Percentiles rank a stretch among this genome's conserved stretches.
These are phyloP conservation scores for Andrena marginata DNA, from an alignment of 2,888 invertebrate species.

Conservation along the genomic window DNA sequence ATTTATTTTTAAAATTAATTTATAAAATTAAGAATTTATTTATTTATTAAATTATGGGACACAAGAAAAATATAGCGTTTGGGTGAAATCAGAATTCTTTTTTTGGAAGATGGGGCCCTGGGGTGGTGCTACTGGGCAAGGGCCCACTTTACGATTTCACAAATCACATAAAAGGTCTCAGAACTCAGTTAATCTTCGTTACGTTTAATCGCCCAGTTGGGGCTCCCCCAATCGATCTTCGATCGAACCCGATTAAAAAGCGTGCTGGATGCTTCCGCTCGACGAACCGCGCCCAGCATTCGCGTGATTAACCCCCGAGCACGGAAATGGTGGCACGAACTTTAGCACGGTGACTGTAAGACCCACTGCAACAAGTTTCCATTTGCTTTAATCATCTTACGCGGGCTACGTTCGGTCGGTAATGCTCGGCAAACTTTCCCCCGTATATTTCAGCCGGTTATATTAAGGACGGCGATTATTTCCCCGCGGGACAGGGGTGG, in stretches of 20 bases:
- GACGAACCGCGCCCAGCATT: conserved; percentile 38
- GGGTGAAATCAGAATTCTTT: no score
- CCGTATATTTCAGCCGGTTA: conserved; percentile 58
- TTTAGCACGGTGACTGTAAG: conserved; percentile 58
- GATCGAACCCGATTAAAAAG: conserved; percentile 35
- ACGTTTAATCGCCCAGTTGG: neutral
- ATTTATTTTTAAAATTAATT: no score
- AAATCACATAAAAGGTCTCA: neutral
- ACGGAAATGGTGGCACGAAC: conserved; percentile 38
- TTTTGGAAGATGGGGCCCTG: no score
- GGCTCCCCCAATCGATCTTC: conserved; percentile 26
- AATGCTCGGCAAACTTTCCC: conserved; percentile 58
- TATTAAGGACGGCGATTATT: conserved; percentile 64
- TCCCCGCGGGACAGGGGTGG: conserved; percentile 27
- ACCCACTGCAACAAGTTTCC: conserved; percentile 70
- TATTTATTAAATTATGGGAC: no score
- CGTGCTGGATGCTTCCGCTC: conserved; percentile 38
- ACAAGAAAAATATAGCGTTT: no score
- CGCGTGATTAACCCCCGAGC: conserved; percentile 40
- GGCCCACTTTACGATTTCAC: neutral
- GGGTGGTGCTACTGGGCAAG: no score
- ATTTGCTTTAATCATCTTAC: conserved; percentile 71
- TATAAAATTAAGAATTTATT: no score
- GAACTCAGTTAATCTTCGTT: conserved; percentile 12
- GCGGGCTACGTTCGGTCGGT: conserved; percentile 54